Evolutionary conservation across 2,888 invertebrate species (phyloP).

Genomic region (Cloeon dipterum): DNA sequence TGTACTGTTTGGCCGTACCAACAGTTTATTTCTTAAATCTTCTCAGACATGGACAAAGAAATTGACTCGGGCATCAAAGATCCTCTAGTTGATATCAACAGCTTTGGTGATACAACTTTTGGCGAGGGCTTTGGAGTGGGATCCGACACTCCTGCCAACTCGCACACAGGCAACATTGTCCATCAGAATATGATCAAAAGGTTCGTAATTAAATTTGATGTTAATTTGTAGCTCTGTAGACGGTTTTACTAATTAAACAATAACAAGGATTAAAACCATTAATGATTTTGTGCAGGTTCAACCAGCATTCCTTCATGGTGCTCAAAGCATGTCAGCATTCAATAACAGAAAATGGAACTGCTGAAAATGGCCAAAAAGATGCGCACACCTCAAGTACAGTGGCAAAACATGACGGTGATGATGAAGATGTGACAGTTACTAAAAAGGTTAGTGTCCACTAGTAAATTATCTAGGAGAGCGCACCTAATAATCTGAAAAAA

Average conservation of each 20-base stretch:
- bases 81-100: slow-evolving; percentile 62
- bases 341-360: slow-evolving; percentile 1
- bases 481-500: slow-evolving; percentile 13
- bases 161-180: slow-evolving; percentile 35
- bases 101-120: slow-evolving; percentile 45
- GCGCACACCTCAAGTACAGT: slow-evolving; percentile 15
- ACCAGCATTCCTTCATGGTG: slow-evolving; percentile 96
- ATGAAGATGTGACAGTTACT: slow-evolving; percentile 13
- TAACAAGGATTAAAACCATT: not conserved
- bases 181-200: slow-evolving; percentile 81
- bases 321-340: slow-evolving; percentile 20
- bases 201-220: slow-evolving; percentile 8
- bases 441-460: slow-evolving; percentile 13
- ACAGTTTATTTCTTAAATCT: not conserved
- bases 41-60: slow-evolving; percentile 38
- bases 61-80: slow-evolving; percentile 57
- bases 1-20: not conserved
- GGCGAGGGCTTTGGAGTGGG: slow-evolving; percentile 38
- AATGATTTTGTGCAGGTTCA: slow-evolving; percentile 34
- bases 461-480: slow-evolving; percentile 23
- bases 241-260: slow-evolving; percentile 4
- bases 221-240: slow-evolving; percentile 5
- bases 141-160: slow-evolving; percentile 20
- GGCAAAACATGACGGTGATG: slow-evolving; percentile 14
- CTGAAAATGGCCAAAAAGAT: slow-evolving; percentile 15